A percentile compares a stretch with the other conserved stretches of the same genome.
phyloP scores from a whole-genome alignment of 2,797 vertebrate genomes.

The Pterois miles region DNA sequence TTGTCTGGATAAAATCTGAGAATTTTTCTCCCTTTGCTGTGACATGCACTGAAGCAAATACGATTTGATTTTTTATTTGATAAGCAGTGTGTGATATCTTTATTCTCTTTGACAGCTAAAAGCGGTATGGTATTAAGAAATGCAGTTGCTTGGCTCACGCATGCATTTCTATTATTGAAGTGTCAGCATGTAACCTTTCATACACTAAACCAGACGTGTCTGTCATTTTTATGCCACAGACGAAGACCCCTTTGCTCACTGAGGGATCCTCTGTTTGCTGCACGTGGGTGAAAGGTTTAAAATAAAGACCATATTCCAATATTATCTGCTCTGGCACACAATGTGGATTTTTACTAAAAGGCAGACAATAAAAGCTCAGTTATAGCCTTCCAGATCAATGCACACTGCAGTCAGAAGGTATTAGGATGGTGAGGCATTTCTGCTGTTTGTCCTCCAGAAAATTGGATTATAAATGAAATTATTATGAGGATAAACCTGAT shows the following conservation, averaged over 20 bases:
- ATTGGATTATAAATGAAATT: conserved; percentile 9
- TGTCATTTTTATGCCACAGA: conserved; percentile 52
- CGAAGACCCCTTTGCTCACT: conserved; percentile 39
- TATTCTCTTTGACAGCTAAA: conserved; percentile 45
- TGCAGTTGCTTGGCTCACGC: conserved; percentile 24
- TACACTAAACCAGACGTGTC: conserved; percentile 33
- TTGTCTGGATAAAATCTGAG: conserved; percentile 15
- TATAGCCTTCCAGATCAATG: conserved; percentile 27
- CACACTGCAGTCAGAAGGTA: conserved; percentile 13
- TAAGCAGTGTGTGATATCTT: conserved; percentile 48
- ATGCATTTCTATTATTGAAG: conserved; percentile 43
- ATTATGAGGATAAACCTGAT: conserved; percentile 4
- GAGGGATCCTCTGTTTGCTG: conserved; percentile 10
- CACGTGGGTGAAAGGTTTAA: conserved; percentile 9
- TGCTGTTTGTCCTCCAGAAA: conserved; percentile 15
- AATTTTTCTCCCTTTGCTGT: conserved; percentile 17
- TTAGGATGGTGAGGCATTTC: conserved; percentile 15
- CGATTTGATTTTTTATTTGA: conserved; percentile 39
- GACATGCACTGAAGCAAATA: conserved; percentile 28
- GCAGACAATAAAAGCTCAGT: conserved; percentile 19
- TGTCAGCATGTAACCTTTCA: conserved; percentile 59
- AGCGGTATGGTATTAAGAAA: conserved; percentile 29
- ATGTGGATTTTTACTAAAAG: conserved; percentile 31
- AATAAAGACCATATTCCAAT: conserved; percentile 15
- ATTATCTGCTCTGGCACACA: conserved; percentile 1